Evolutionary conservation across 2,113 vertebrate genomes (phyloP).

Genomic region (Coptodon bakossiorum): DNA sequence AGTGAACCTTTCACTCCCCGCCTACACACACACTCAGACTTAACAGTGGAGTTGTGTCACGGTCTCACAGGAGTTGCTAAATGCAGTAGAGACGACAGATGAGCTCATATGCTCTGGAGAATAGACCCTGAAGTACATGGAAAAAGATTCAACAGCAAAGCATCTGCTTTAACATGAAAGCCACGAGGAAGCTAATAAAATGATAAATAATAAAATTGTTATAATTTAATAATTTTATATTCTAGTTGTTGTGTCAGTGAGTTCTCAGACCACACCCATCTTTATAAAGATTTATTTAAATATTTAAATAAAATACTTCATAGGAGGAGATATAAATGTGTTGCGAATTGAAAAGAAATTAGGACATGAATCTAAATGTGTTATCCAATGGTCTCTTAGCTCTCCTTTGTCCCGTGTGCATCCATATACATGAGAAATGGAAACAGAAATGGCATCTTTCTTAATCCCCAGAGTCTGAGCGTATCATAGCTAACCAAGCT

Average conservation of each 20-base stretch:
- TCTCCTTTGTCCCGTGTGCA: not conserved
- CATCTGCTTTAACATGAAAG: not conserved
- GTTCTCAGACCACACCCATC: not conserved
- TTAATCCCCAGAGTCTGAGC: not conserved
- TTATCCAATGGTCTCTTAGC: not conserved
- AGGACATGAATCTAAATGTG: not conserved
- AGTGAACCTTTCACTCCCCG: not conserved
- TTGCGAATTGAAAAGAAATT: not conserved
- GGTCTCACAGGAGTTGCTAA: constrained; percentile 18
- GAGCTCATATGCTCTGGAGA: constrained; percentile 1
- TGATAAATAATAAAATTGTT: not conserved
- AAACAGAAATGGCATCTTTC: not conserved
- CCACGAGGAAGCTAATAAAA: not conserved
- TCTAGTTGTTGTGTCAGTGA: not conserved
- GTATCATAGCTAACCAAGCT: not conserved
- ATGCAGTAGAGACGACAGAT: constrained; percentile 8
- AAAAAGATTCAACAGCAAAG: not conserved
- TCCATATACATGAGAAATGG: not conserved
- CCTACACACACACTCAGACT: not conserved
- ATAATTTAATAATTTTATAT: not conserved
- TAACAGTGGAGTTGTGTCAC: not conserved
- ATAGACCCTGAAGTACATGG: not conserved
- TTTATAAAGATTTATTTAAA: not conserved
- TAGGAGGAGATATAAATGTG: not conserved
- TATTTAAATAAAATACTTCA: not conserved